Conservation (phyloP, 2,113 vertebrate species). For the Tragelaphus imberbis region DNA sequence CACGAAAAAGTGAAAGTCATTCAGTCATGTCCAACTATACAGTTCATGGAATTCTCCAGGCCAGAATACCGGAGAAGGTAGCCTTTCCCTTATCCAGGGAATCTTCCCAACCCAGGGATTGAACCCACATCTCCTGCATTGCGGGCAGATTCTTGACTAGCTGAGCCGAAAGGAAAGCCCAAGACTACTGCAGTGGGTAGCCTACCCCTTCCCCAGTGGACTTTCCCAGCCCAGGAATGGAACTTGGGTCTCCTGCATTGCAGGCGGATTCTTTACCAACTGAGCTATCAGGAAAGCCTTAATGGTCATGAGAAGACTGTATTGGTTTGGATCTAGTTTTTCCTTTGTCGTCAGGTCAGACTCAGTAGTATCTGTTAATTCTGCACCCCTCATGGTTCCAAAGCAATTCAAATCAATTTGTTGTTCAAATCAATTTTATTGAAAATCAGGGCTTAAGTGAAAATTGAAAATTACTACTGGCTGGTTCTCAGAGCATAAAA, state of each 20-base stretch:
- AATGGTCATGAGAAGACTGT: neutral
- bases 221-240: neutral
- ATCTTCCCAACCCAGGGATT: neutral
- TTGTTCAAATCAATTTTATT: neutral
- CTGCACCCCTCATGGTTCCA: neutral
- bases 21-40: accelerated
- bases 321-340: neutral
- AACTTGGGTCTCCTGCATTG: neutral
- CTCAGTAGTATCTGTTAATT: neutral
- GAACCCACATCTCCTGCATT: neutral
- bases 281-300: neutral
- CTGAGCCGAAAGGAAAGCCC: neutral
- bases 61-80: neutral
- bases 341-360: neutral
- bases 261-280: neutral
- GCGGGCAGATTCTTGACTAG: neutral
- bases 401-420: neutral
- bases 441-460: neutral
- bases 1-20: neutral
- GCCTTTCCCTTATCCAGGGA: neutral
- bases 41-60: neutral
- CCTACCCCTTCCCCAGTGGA: neutral
- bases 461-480: neutral
- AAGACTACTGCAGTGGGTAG: neutral
- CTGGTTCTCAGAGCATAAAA: neutral